Conservation (phyloP, 2,113 vertebrate species). For the Stegastes partitus region DNA sequence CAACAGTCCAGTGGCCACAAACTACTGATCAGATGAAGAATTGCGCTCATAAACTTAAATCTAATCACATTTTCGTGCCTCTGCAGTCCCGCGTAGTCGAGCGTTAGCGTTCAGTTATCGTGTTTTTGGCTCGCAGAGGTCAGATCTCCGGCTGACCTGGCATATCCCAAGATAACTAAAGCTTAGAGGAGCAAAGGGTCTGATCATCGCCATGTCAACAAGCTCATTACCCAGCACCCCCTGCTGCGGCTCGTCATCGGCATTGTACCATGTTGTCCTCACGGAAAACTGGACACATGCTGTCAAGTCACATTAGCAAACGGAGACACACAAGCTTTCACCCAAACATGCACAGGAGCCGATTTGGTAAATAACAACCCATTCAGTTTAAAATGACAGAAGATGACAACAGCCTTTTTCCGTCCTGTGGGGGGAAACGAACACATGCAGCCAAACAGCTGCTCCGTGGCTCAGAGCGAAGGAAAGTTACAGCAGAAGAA, state of each 20-base stretch:
- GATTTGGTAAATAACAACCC: not conserved
- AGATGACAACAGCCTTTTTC: slow-evolving; percentile 1
- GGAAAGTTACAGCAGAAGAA: not conserved
- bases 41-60: slow-evolving; percentile 5
- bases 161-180: slow-evolving; percentile 60
- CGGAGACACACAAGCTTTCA: not conserved
- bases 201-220: slow-evolving; percentile 64
- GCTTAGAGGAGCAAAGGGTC: slow-evolving; percentile 39
- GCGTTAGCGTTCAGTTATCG: not conserved
- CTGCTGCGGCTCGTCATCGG: slow-evolving; percentile 54
- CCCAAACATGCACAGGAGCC: not conserved
- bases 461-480: no score
- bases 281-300: slow-evolving; percentile 26
- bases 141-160: slow-evolving; percentile 58
- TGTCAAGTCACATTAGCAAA: slow-evolving; percentile 33
- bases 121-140: slow-evolving; percentile 31
- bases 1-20: not conserved
- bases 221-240: slow-evolving; percentile 76
- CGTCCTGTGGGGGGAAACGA: slow-evolving; percentile 27
- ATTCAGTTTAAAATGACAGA: not conserved
- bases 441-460: no score
- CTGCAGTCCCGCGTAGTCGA: not conserved
- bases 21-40: not conserved
- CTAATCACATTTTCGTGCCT: not conserved
- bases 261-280: slow-evolving; percentile 17